These are phyloP conservation scores for Contarinia nasturtii DNA, from an alignment of 1,140 invertebrate genomes.

Conservation along the genomic window DNA sequence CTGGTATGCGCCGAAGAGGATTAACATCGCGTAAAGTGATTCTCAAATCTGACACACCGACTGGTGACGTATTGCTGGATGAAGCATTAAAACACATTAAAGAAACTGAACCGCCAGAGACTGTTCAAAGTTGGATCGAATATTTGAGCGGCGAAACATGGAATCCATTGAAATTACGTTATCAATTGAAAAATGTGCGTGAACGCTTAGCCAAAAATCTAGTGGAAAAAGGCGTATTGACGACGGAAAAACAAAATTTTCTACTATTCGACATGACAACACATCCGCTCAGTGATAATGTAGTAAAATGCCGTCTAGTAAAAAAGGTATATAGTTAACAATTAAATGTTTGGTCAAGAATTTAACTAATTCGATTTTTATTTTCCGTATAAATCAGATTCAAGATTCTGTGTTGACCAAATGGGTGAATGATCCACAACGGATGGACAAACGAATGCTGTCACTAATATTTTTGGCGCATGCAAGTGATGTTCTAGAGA, in stretches of 20 bases:
- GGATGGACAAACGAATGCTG: slow-evolving; percentile 88
- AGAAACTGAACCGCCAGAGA: slow-evolving; percentile 91
- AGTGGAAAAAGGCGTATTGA: slow-evolving; percentile 98
- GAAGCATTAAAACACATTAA: slow-evolving; percentile 98
- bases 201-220: slow-evolving; percentile 98
- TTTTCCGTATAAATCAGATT: slow-evolving; percentile 34
- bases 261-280: slow-evolving; percentile 99
- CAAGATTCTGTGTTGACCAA: slow-evolving; percentile 91
- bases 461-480: slow-evolving; percentile 90
- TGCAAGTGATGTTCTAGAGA: slow-evolving; percentile 96
- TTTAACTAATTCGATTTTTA: slow-evolving; percentile 10
- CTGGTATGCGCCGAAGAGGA: slow-evolving; percentile 85
- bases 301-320: slow-evolving; percentile 89
- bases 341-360: slow-evolving; percentile 3
- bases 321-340: slow-evolving; percentile 55
- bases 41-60: slow-evolving; percentile 62
- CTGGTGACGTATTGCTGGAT: slow-evolving; percentile 94
- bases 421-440: slow-evolving; percentile 94
- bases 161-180: slow-evolving; percentile 97
- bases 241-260: slow-evolving; percentile 99
- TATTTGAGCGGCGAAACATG: slow-evolving; percentile 99
- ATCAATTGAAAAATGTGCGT: slow-evolving; percentile 96
- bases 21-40: slow-evolving; percentile 52
- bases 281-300: slow-evolving; percentile 91
- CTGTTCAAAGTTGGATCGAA: slow-evolving; percentile 98